Evolutionary conservation across 2,113 vertebrate species (phyloP), one percentile per base, ranked within the genome.

Genomic region (Sinocyclocheilus grahami): DNA sequence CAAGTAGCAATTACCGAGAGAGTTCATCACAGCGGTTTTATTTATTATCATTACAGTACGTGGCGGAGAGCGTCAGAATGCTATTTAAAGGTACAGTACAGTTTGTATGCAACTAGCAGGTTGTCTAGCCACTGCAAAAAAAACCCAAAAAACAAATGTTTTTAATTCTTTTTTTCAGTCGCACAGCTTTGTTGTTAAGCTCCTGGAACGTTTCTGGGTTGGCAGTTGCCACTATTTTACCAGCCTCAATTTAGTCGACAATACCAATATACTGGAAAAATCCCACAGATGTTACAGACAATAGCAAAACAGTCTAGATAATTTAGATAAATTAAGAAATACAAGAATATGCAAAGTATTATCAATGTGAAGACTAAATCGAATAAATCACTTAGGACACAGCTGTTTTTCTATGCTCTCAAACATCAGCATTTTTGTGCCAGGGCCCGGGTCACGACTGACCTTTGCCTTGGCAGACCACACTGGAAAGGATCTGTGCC

Each of bases 401-500:
- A 87, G 77, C 84, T 90, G 84, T 88, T 88, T 67, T 72, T 39
- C 87, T 85, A 55, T 76, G 22, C 14, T 67, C 69, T 71, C 42
- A 42, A 9, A 9, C 42, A 42, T 42, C 37, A 83, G 24, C n/a
- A 81, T 51, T 60, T 84, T 53, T 55, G 67, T 85, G 88, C 63
- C 84, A 84, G 42, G 51, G 87, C 89, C 87, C 55, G 37, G 82
- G 76, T 82, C 87, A n/a, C 80, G 79, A 82, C 84, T 93, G 92
- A 94, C 93, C 93, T 94, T 93, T 93, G 84, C 88, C 53, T 37
- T 84, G 89, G 88, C 88, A 90, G 85, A 85, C 85, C 87, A 85
- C 51, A 65, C 42, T 85, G 89, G 86, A 89, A 86, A 77, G 75
- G 48, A 85, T 89, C 86, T 88, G 87, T 83, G 92, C 91, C 88